Percentiles rank a stretch among this genome's conserved stretches.
Evolutionary conservation across 2,888 invertebrate species (phyloP).

Genomic region (Mylabris sibirica): DNA sequence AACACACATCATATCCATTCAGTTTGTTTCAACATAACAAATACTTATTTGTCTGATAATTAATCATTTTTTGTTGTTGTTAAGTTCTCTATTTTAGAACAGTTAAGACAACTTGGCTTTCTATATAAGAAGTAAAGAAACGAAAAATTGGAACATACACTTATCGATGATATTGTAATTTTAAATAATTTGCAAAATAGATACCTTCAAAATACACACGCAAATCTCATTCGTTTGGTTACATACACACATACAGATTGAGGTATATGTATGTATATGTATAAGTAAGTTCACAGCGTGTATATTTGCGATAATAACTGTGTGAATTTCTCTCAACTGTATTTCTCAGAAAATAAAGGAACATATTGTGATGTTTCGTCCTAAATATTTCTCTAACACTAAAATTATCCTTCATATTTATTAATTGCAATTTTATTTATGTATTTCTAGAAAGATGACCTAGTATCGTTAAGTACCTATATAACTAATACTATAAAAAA

Average conservation of each 20-base stretch:
- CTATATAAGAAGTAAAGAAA: background rate
- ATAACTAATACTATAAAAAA: too few species aligned
- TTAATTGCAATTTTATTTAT: background rate
- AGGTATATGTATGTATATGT: too few species aligned
- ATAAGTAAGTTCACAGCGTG: constrained; percentile 31
- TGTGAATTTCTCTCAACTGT: constrained; percentile 38
- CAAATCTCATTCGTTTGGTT: background rate
- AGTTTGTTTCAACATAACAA: constrained; percentile 4
- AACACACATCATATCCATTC: background rate
- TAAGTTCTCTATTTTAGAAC: too few species aligned
- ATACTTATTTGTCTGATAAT: background rate
- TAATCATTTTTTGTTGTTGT: background rate
- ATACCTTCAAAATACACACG: background rate
- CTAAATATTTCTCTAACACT: background rate
- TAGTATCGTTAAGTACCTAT: too few species aligned
- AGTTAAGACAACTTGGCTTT: background rate
- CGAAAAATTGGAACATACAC: background rate
- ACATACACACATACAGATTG: too few species aligned
- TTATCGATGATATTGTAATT: background rate
- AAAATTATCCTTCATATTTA: background rate
- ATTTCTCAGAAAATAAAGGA: constrained; percentile 35
- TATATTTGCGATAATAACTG: constrained; percentile 35
- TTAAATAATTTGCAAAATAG: background rate
- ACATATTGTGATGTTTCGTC: constrained; percentile 7
- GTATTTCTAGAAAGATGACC: too few species aligned